Base-by-base conservation (phyloP, 2,797 vertebrate species). In the Naso thynnoides region DNA sequence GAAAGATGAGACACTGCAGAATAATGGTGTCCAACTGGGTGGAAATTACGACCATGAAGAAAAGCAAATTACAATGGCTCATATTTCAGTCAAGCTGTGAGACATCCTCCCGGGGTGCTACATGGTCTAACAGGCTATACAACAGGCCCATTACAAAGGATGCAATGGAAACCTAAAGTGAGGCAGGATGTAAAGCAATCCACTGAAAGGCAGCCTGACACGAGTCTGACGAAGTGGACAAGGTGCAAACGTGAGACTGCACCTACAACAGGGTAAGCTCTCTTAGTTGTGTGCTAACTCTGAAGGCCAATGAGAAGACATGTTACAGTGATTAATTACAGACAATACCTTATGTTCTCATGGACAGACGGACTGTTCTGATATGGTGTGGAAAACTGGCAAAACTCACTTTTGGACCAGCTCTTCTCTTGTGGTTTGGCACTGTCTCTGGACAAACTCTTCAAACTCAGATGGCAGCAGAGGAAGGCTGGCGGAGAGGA, bases 381-480 rank as follows among this genome's bases (percentile, higher is more conserved):
- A 70, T 6, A 45, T 14, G 6, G 18, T 60, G 18, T 68, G 16
- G 21, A 44, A 50, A 60, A 44, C 19, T 77, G 72, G 60, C 67
- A 60, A 55, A 47, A 84, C 86, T 93, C 73, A 98, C 97, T 63
- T 94, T 83, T 90, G 88, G 70, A 92, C 67, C 53, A 98, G 94
- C 77, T 93, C 60, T 0, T 92, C 49, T 18, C 90, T 95, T 3
- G 95, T 91, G 52, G 93, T 89, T 81, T 66, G 55, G 59, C 98
- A 98, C 85, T 97, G 96, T 36, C 38, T 95, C 50, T 23, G 90
- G 53, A 98, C 42, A 49, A 96, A 36, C 5, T 84, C 81, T 80
- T 90, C 78, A 63, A 97, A 97, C 47, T 96, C 92, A 0, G 67
- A 39, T 0, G 96, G 96, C 54, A 94, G 87, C 60, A 98, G 85